Evolutionary conservation across 2,888 invertebrate genomes (phyloP).

Genomic region (Campoletis raptor): DNA sequence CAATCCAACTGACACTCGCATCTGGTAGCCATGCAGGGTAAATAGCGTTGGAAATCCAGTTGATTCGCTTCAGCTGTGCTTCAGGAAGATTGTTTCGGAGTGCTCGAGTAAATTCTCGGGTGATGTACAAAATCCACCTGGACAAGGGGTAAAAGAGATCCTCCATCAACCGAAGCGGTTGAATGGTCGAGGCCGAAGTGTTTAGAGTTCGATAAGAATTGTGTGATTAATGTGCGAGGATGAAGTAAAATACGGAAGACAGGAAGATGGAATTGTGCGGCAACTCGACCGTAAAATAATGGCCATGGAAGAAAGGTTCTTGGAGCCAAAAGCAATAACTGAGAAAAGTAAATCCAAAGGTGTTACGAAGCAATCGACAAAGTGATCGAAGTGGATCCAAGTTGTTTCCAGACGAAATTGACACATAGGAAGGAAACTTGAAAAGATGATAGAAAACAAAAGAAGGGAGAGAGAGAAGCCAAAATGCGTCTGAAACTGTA

Average conservation of each 20-base stretch:
- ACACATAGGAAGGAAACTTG: slow-evolving; percentile 3
- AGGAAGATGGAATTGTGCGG: not conserved
- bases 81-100: not conserved
- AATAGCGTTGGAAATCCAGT: not conserved
- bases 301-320: not conserved
- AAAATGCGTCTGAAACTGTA: not conserved
- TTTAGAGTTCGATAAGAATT: slow-evolving; percentile 16
- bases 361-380: not conserved
- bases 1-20: not conserved
- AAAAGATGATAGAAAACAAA: not conserved
- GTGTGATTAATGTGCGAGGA: slow-evolving; percentile 17
- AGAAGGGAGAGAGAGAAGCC: not conserved
- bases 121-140: not conserved
- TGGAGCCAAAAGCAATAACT: not conserved
- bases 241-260: not conserved
- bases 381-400: not conserved
- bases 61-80: not conserved
- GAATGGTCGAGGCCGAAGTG: slow-evolving; percentile 10
- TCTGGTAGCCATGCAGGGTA: not conserved
- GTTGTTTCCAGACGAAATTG: not conserved
- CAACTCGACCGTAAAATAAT: slow-evolving; percentile 1
- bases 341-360: not conserved
- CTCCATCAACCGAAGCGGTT: not conserved
- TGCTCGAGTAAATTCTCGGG: not conserved
- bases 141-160: not conserved